phyloP scores from a whole-genome alignment of 2,113 vertebrate species.

The Bettongia penicillata region DNA sequence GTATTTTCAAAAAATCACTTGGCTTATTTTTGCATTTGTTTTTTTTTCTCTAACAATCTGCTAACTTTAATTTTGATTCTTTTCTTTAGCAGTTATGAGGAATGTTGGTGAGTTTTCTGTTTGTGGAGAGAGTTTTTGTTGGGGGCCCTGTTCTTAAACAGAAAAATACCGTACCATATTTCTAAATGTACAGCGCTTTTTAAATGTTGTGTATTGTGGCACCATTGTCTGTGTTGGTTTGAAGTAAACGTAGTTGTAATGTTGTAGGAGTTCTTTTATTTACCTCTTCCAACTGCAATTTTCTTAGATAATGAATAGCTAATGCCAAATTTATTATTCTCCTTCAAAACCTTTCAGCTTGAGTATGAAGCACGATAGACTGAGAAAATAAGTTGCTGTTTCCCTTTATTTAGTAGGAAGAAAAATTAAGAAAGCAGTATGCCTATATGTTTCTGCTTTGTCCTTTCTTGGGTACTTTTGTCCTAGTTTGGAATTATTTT shows the following conservation, averaged over 20 bases:
- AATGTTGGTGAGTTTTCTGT: slow-evolving; percentile 97
- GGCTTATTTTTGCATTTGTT: slow-evolving; percentile 82
- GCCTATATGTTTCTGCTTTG: not conserved
- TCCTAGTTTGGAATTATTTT: not conserved
- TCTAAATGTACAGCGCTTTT: slow-evolving; percentile 62
- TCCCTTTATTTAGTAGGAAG: not conserved
- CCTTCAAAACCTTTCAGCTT: not conserved
- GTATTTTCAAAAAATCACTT: slow-evolving; percentile 70
- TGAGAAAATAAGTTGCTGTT: not conserved
- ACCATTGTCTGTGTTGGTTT: slow-evolving; percentile 31
- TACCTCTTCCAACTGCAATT: slow-evolving; percentile 81
- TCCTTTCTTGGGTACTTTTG: not conserved
- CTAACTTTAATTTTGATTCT: slow-evolving; percentile 87
- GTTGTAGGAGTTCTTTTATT: slow-evolving; percentile 54
- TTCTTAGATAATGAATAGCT: slow-evolving; percentile 85
- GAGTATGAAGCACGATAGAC: not conserved
- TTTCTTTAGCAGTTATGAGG: slow-evolving; percentile 97
- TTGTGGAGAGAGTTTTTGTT: slow-evolving; percentile 81
- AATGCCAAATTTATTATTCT: not conserved
- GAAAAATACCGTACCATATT: slow-evolving; percentile 71
- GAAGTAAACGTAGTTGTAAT: slow-evolving; percentile 58
- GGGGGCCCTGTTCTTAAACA: slow-evolving; percentile 66
- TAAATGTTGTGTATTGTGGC: slow-evolving; percentile 62
- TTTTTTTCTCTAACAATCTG: slow-evolving; percentile 83
- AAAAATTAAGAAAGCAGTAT: not conserved